These are phyloP conservation scores for Takifugu rubripes DNA, from an alignment of 2,797 vertebrate species.

Conservation along the genomic window DNA sequence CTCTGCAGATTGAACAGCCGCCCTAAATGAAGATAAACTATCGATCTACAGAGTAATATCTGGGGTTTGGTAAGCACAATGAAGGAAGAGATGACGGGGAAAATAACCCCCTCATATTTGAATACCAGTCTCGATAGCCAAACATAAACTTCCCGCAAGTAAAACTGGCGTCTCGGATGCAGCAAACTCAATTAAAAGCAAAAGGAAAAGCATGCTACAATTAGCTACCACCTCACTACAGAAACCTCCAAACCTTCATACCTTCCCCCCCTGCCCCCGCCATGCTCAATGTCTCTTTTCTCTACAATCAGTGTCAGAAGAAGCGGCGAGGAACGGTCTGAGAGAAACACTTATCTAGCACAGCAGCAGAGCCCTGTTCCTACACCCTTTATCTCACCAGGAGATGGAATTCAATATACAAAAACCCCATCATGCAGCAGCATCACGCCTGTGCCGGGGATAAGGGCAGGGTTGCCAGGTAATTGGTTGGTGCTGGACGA, in stretches of 20 bases:
- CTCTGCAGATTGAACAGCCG: constrained; percentile 64
- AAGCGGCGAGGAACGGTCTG: constrained; percentile 75
- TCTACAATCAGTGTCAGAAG: constrained; percentile 81
- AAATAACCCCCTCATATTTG: constrained; percentile 46
- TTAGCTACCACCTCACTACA: constrained; percentile 64
- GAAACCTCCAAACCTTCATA: constrained; percentile 35
- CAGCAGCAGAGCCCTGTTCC: constrained; percentile 87
- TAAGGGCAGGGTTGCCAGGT: constrained; percentile 91
- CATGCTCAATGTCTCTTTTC: constrained; percentile 79
- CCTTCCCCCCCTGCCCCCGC: constrained; percentile 31
- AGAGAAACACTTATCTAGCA: constrained; percentile 83
- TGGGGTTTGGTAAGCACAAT: constrained; percentile 53
- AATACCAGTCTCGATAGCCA: constrained; percentile 46
- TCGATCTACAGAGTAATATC: constrained; percentile 60
- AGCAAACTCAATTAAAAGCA: constrained; percentile 72
- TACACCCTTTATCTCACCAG: constrained; percentile 86
- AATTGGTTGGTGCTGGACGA: constrained; percentile 90
- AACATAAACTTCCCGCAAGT: constrained; percentile 33
- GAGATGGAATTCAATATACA: constrained; percentile 94
- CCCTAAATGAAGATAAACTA: constrained; percentile 72
- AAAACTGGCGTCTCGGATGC: constrained; percentile 40
- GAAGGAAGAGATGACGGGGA: constrained; percentile 36
- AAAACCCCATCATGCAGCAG: constrained; percentile 86
- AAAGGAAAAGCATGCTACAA: constrained; percentile 67
- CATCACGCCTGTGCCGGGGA: constrained; percentile 89